Conservation (phyloP, 2,113 vertebrate genomes). For the Mirounga angustirostris region DNA sequence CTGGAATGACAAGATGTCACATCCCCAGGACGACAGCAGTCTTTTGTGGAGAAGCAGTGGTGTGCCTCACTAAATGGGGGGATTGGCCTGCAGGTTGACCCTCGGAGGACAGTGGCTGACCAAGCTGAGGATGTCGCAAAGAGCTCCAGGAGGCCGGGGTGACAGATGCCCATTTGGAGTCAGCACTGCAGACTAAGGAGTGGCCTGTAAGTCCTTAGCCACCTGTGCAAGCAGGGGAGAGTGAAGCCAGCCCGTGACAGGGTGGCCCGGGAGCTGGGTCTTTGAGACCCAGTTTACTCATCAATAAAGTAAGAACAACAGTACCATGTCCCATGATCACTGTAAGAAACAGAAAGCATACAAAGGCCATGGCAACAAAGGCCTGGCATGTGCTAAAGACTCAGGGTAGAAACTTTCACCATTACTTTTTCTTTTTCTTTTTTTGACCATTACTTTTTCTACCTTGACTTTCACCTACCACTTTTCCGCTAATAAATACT, state of each 20-base stretch:
- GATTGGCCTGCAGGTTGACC: neutral
- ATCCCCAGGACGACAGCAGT: accelerated
- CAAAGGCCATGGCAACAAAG: neutral
- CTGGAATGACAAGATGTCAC: neutral
- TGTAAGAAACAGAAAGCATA: too few species aligned
- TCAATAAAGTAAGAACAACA: neutral
- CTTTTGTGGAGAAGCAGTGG: neutral
- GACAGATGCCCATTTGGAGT: neutral
- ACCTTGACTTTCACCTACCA: neutral
- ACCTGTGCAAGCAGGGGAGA: accelerated
- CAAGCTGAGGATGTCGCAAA: neutral
- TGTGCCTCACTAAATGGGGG: too few species aligned
- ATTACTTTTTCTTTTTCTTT: neutral
- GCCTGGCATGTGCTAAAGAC: neutral
- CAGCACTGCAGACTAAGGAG: too few species aligned
- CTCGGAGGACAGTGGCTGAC: neutral
- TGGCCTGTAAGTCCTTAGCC: accelerated
- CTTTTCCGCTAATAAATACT: neutral
- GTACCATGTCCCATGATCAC: accelerated
- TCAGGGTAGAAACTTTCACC: neutral
- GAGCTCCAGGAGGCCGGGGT: neutral
- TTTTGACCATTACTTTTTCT: neutral
- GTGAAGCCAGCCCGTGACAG: accelerated
- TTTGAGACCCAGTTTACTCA: neutral
- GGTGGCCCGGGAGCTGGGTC: neutral